phyloP scores from a whole-genome alignment of 2,888 invertebrate species.

The Siphlonurus alternatus region DNA sequence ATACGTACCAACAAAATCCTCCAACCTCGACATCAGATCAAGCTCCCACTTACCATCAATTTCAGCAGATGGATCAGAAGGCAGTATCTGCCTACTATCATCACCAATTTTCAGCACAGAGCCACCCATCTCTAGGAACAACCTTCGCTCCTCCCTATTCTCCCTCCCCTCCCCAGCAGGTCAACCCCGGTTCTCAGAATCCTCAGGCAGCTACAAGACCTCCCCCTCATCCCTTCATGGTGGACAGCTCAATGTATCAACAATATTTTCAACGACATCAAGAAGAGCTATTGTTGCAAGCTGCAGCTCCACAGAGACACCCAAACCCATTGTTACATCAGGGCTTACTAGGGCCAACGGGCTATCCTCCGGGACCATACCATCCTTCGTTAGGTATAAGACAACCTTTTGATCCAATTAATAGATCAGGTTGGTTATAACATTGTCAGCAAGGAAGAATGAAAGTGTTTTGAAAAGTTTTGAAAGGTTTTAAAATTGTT shows the following conservation, averaged over 20 bases:
- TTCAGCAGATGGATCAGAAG: not conserved
- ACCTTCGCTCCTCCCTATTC: conserved; percentile 37
- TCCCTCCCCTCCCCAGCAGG: conserved; percentile 36
- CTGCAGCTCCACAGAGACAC: not conserved
- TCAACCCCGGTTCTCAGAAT: conserved; percentile 25
- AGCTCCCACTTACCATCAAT: not conserved
- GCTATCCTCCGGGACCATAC: conserved; percentile 39
- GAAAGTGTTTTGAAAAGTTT: too few relatives aligned
- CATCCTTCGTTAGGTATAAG: conserved; percentile 43
- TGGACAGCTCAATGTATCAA: conserved; percentile 36
- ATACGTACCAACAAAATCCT: not conserved
- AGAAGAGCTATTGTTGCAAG: conserved; percentile 30
- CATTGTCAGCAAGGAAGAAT: not conserved
- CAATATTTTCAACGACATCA: conserved; percentile 49
- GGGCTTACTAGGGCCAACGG: conserved; percentile 27
- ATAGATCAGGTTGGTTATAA: conserved; percentile 25
- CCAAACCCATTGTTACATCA: conserved; percentile 25
- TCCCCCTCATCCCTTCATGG: conserved; percentile 26
- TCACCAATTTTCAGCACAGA: not conserved
- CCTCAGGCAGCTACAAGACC: conserved; percentile 35
- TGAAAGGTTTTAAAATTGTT: too few relatives aligned
- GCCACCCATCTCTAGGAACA: conserved; percentile 26
- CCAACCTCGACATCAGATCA: not conserved
- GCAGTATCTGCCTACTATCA: not conserved
- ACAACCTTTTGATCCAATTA: conserved; percentile 54